Conservation (phyloP, 2,797 vertebrate genomes). For the Coilia nasus region DNA sequence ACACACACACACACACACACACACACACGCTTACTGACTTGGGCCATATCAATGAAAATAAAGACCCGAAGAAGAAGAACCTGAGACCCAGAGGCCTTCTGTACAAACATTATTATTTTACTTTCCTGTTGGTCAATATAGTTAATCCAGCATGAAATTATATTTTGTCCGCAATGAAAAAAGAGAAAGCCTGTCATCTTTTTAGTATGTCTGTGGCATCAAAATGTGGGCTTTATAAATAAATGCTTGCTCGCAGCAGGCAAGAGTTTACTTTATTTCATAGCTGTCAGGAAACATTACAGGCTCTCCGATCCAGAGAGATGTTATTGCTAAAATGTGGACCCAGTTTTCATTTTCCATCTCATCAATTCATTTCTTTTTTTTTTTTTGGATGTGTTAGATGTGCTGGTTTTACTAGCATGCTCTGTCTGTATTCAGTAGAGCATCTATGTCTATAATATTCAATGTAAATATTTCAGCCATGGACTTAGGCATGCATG, state of each 20-base stretch:
- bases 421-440: not conserved
- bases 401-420: not conserved
- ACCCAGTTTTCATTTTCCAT: slow-evolving; percentile 34
- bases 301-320: slow-evolving; percentile 59
- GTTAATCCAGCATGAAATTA: slow-evolving; percentile 80
- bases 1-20: slow-evolving; percentile 39
- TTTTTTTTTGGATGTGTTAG: not conserved
- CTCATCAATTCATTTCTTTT: slow-evolving; percentile 37
- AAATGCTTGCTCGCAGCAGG: slow-evolving; percentile 72
- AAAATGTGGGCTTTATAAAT: slow-evolving; percentile 72
- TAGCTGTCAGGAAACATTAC: slow-evolving; percentile 72
- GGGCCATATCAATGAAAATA: not conserved
- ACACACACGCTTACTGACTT: not conserved
- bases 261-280: slow-evolving; percentile 70
- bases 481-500: not conserved
- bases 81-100: slow-evolving; percentile 54
- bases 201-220: slow-evolving; percentile 71
- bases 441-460: not conserved
- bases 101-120: slow-evolving; percentile 60
- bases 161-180: slow-evolving; percentile 72
- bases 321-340: slow-evolving; percentile 57
- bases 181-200: slow-evolving; percentile 66
- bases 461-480: not conserved
- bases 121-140: slow-evolving; percentile 72
- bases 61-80: slow-evolving; percentile 67